Base-by-base conservation (phyloP, 2,113 vertebrate genomes). In the Myanophis thanlyinensis region DNA sequence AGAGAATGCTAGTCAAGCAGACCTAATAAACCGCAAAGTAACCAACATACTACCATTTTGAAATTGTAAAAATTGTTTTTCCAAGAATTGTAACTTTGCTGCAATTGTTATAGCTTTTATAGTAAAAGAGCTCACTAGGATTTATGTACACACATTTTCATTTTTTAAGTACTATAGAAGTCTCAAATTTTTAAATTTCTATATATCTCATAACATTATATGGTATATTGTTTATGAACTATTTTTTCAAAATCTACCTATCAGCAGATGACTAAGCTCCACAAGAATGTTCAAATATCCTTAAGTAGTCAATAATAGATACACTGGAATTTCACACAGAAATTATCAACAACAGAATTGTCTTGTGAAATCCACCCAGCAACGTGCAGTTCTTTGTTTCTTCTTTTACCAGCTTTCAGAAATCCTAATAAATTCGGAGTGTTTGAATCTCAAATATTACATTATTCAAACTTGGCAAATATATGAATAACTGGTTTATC, bases 81-180 rank as follows among this genome's bases (percentile, higher is more conserved):
- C 93, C 92, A 95, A 89, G 91, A 91, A 85, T 89, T 93, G 96
- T 95, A 94, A 91, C 56, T 95, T 62, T 0, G 15, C 90, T 96
- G 95, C 86, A 93, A 73, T 92, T 95, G 94, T 94, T 93, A 96
- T 96, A 89, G 96, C 94, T 90, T 95, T 94, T 95, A 94, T 93
- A 95, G 92, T 92, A 96, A 94, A 94, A 90, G 94, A 54, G 89
- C 91, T 95, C 95, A 52, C 54, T 94, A 93, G 94, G 92, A 93
- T 92, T 94, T 92, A 91, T 92, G 96, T 54, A 90, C 3, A 91
- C n/a, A n/a, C n/a, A n/a, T 93, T 95, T 4, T 23, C 86, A 93
- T 40, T 92, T 40, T 47, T 94, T 96, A 95, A 94, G 95, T 91
- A 93, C 95, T 93, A 5, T 93, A 94, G 92, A 90, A 59, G 27